A percentile compares a stretch with the other conserved stretches of the same genome.
Evolutionary conservation across 2,113 vertebrate genomes (phyloP).

Genomic region (Dasypus novemcinctus): DNA sequence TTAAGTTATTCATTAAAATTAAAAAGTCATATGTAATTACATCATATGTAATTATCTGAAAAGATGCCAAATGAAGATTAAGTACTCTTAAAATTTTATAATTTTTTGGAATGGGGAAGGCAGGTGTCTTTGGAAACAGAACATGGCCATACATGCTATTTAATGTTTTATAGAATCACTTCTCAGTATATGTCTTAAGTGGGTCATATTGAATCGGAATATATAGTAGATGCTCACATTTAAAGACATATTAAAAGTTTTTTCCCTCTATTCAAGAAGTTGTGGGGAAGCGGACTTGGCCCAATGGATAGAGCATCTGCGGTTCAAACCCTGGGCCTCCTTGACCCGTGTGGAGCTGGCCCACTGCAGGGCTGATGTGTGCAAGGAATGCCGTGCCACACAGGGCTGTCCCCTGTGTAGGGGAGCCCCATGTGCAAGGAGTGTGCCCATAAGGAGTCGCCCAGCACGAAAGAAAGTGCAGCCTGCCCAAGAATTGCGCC

Average conservation of each 20-base stretch:
- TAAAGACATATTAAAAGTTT: not conserved
- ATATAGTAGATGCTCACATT: not conserved
- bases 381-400: too few species aligned
- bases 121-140: not conserved
- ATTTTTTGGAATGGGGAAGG: not conserved
- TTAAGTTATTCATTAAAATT: constrained; percentile 9
- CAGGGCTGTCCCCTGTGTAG: too few species aligned
- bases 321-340: too few species aligned
- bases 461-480: too few species aligned
- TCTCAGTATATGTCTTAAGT: not conserved
- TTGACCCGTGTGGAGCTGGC: too few species aligned
- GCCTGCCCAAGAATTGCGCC: too few species aligned
- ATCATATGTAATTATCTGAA: not conserved
- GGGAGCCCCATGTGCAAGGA: too few species aligned
- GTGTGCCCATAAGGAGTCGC: too few species aligned
- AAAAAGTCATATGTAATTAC: not conserved
- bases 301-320: too few species aligned
- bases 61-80: not conserved
- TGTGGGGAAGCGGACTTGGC: too few species aligned
- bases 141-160: not conserved
- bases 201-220: not conserved
- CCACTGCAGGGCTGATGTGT: too few species aligned
- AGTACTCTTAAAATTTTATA: not conserved
- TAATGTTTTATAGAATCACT: not conserved
- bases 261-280: too few species aligned